A percentile compares a stretch with the other conserved stretches of the same genome.
phyloP scores from a whole-genome alignment of 1,140 invertebrate genomes.

The Papilio polyxenes region DNA sequence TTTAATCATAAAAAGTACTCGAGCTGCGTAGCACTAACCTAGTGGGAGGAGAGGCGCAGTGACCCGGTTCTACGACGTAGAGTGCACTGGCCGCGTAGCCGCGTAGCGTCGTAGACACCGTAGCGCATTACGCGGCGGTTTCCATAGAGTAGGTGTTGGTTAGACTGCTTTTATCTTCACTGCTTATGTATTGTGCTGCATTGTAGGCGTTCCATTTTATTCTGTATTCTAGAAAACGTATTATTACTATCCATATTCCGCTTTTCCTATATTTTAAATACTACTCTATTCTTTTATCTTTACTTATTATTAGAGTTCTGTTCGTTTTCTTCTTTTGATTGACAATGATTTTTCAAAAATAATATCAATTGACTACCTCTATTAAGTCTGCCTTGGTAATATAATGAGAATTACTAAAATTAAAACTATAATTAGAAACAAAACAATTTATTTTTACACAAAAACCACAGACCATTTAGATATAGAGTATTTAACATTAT shows the following conservation, averaged over 20 bases:
- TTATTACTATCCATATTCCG: background rate
- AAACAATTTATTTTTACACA: background rate
- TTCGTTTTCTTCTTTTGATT: background rate
- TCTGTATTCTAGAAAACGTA: background rate
- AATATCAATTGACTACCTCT: background rate
- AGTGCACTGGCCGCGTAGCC: slow-evolving; percentile 68
- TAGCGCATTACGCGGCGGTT: slow-evolving; percentile 36
- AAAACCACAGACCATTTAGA: background rate
- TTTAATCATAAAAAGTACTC: slow-evolving; percentile 39
- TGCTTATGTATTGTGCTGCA: slow-evolving; percentile 13
- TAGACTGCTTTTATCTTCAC: slow-evolving; percentile 25
- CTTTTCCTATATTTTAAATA: background rate
- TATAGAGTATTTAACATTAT: background rate
- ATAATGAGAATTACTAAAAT: too few relatives aligned
- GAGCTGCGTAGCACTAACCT: slow-evolving; percentile 37
- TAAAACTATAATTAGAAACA: background rate
- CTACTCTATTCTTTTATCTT: background rate
- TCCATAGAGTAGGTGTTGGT: slow-evolving; percentile 33
- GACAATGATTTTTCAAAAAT: background rate
- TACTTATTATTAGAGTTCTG: background rate
- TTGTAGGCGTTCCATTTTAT: slow-evolving; percentile 23
- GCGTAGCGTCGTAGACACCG: slow-evolving; percentile 50
- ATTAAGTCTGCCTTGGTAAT: too few relatives aligned
- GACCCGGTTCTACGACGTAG: slow-evolving; percentile 75
- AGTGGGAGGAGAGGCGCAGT: slow-evolving; percentile 54